Percentiles rank a stretch among this genome's conserved stretches.
phyloP scores from a whole-genome alignment of 1,140 invertebrate genomes.

The Pseudobourletiella spinata region DNA sequence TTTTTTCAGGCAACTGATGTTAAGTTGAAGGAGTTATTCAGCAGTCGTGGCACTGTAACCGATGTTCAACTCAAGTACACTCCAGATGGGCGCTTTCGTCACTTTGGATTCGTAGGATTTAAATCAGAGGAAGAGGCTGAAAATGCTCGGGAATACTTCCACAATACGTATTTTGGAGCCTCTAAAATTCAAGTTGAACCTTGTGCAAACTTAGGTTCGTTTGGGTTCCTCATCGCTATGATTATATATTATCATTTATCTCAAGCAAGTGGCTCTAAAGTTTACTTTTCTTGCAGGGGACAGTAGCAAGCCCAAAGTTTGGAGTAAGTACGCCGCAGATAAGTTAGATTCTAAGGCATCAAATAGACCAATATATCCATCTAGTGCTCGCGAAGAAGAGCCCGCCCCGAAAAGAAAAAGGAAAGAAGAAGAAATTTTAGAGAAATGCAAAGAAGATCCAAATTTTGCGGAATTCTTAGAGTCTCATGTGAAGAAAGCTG shows the following conservation, averaged over 20 bases:
- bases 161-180: constrained; percentile 75
- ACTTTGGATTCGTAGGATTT: constrained; percentile 87
- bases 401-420: constrained; percentile 35
- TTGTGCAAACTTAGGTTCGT: constrained; percentile 58
- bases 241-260: constrained; percentile 2
- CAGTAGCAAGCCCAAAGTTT: constrained; percentile 71
- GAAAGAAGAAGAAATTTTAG: constrained; percentile 49
- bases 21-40: constrained; percentile 65
- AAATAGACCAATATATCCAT: too few relatives aligned
- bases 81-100: constrained; percentile 77
- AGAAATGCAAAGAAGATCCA: constrained; percentile 77
- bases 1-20: constrained; percentile 75
- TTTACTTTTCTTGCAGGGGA: constrained; percentile 49
- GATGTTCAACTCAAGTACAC: constrained; percentile 88
- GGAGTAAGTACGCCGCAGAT: constrained; percentile 74
- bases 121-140: constrained; percentile 66
- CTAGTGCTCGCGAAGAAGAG: too few relatives aligned
- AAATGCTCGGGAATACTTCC: constrained; percentile 63
- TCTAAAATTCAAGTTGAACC: constrained; percentile 66
- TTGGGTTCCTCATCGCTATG: constrained; percentile 31
- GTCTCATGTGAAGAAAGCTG: constrained; percentile 54
- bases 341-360: constrained; percentile 40
- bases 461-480: constrained; percentile 80
- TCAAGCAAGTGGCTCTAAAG: too few relatives aligned
- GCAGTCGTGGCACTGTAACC: constrained; percentile 70